phyloP scores from a whole-genome alignment of 2,113 vertebrate species.

The Syrmaticus mikado region DNA sequence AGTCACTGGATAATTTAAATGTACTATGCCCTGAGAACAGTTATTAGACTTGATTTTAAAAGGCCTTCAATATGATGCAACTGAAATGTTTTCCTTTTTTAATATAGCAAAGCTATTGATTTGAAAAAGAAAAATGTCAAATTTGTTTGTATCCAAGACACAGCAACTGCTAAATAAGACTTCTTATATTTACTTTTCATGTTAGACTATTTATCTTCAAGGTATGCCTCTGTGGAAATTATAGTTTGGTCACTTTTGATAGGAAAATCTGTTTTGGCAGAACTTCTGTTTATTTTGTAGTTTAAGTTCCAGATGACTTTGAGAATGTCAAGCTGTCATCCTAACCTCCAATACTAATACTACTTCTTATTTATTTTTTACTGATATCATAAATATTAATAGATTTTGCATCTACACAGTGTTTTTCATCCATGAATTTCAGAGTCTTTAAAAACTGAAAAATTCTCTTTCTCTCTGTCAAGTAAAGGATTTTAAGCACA shows the following conservation, averaged over 20 bases:
- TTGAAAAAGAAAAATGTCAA: background rate
- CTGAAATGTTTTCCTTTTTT: background rate
- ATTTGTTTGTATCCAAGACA: background rate
- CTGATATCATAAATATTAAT: constrained; percentile 32
- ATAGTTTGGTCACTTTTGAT: background rate
- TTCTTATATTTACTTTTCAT: background rate
- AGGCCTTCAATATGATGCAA: background rate
- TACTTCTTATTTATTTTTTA: background rate
- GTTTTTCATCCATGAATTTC: background rate
- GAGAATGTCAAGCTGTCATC: background rate
- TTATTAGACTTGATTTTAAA: background rate
- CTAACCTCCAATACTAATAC: background rate
- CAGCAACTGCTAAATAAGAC: background rate
- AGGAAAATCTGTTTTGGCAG: background rate
- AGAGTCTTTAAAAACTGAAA: background rate
- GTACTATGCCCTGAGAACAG: background rate
- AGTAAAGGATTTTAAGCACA: background rate
- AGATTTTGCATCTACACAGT: background rate
- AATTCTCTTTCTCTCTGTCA: background rate
- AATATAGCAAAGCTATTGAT: background rate
- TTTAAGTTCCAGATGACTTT: background rate
- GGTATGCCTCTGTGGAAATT: background rate
- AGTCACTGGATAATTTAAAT: background rate
- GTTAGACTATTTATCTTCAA: background rate
- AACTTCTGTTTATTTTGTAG: constrained; percentile 8